Evolutionary conservation across 2,888 invertebrate genomes (phyloP).

Genomic region (Charanyca ferruginea): DNA sequence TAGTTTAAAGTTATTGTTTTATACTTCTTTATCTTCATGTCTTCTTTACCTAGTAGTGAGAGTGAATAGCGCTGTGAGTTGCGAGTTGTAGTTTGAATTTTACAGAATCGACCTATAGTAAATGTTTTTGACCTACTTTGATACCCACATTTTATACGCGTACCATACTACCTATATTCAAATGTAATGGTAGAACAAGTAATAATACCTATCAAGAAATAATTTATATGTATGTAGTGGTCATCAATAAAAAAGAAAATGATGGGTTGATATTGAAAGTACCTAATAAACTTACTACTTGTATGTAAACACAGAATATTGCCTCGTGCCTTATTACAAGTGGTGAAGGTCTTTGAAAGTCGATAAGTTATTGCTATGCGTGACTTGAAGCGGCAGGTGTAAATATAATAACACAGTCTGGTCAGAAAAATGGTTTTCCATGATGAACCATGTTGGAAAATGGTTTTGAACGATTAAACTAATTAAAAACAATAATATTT

Average conservation of each 20-base stretch:
- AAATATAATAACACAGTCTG: slow-evolving; percentile 43
- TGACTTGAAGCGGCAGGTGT: slow-evolving; percentile 32
- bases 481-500: not conserved
- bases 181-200: too few relatives aligned
- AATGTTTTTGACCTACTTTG: not conserved
- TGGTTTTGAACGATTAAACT: not conserved
- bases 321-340: slow-evolving; percentile 19
- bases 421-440: slow-evolving; percentile 9
- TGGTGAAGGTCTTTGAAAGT: slow-evolving; percentile 44
- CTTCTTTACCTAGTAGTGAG: too few relatives aligned
- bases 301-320: slow-evolving; percentile 27
- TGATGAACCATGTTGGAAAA: slow-evolving; percentile 21
- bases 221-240: too few relatives aligned
- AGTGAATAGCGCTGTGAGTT: too few relatives aligned
- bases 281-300: slow-evolving; percentile 3
- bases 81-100: too few relatives aligned
- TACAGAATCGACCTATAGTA: too few relatives aligned
- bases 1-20: too few relatives aligned
- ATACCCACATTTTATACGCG: too few relatives aligned
- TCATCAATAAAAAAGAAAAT: slow-evolving; percentile 2
- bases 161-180: too few relatives aligned
- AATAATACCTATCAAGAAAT: not conserved
- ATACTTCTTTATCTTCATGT: too few relatives aligned
- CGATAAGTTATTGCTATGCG: slow-evolving; percentile 41
- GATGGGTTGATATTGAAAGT: not conserved